phyloP scores from a whole-genome alignment of 2,888 invertebrate species.

The Melitaea athalia region DNA sequence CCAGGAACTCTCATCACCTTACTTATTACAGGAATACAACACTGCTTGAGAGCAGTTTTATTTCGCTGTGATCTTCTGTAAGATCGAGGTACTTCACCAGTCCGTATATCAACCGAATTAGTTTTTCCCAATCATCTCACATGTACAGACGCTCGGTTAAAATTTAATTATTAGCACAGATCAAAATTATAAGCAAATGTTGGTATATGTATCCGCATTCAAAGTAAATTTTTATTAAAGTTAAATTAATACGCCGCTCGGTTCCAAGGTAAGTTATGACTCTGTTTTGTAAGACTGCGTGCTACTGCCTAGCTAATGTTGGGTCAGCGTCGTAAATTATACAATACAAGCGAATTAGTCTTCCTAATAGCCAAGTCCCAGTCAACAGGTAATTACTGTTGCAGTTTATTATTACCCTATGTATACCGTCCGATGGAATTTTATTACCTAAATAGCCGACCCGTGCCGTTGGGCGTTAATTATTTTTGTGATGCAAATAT shows the following conservation, averaged over 20 bases:
- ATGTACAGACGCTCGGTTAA: too few relatives aligned
- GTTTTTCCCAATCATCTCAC: too few relatives aligned
- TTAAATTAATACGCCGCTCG: neutral
- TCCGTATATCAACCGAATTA: too few relatives aligned
- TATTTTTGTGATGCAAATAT: too few relatives aligned
- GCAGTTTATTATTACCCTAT: neutral
- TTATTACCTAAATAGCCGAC: too few relatives aligned
- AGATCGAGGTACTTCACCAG: too few relatives aligned
- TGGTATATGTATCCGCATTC: neutral
- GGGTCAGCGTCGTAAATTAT: conserved; percentile 21
- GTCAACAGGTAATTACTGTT: conserved; percentile 14
- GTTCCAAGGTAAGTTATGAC: neutral
- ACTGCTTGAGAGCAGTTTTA: too few relatives aligned
- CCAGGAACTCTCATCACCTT: too few relatives aligned
- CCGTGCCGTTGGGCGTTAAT: too few relatives aligned
- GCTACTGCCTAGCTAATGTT: conserved; percentile 4
- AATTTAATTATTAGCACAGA: too few relatives aligned
- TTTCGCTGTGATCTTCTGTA: too few relatives aligned
- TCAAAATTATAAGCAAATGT: neutral
- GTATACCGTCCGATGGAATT: neutral
- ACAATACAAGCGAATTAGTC: conserved; percentile 28
- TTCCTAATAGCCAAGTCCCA: conserved; percentile 18
- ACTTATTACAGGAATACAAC: too few relatives aligned
- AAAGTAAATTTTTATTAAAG: neutral
- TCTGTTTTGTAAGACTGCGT: conserved; percentile 1